Base-by-base conservation (phyloP, 2,797 vertebrate species). In the Cichlasoma orientale region DNA sequence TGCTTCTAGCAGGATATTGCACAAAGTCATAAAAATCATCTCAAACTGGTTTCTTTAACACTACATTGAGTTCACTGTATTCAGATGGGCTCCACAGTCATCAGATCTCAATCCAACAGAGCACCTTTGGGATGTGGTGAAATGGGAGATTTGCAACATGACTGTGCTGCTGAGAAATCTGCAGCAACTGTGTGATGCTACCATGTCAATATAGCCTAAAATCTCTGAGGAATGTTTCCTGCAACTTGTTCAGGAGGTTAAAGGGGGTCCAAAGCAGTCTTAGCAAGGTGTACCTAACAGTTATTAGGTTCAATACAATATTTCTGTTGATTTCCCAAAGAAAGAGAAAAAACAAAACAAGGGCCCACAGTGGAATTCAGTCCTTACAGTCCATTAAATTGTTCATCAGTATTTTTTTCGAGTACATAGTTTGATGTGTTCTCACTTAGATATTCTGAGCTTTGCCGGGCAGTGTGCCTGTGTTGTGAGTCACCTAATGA, bases 401-500 rank as follows among this genome's bases (percentile, higher is more conserved):
- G 78, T 87, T 87, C 61, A 86, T 78, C 19, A 73, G 25, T 69
- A n/a, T 66, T 78, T 78, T 79, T 75, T 74, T 33, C 53, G 50
- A 11, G 71, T 78, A 78, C 86, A 89, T 82, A 83, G 89, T 92
- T 89, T 90, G 80, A 92, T 86, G 77, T 77, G 78, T 86, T 82
- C 84, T 92, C 75, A 79, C 80, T 93, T 79, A 71, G 80, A 93
- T 89, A 84, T 86, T 90, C 80, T 84, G 84, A 89, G 84, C 77
- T 75, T 79, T 74, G 54, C 86, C 61, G 79, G 76, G 87, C 87
- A 78, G 56, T 84, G 57, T 82, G 86, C 78, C 83, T 74, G 77
- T 53, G 72, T 57, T 70, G 83, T 94, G 92, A 92, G 85, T 93
- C 92, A 93, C 90, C 81, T 92, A 93, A 93, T 93, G 88, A 88